phyloP scores from a whole-genome alignment of 2,888 invertebrate genomes.

The Crepidodera aurea region DNA sequence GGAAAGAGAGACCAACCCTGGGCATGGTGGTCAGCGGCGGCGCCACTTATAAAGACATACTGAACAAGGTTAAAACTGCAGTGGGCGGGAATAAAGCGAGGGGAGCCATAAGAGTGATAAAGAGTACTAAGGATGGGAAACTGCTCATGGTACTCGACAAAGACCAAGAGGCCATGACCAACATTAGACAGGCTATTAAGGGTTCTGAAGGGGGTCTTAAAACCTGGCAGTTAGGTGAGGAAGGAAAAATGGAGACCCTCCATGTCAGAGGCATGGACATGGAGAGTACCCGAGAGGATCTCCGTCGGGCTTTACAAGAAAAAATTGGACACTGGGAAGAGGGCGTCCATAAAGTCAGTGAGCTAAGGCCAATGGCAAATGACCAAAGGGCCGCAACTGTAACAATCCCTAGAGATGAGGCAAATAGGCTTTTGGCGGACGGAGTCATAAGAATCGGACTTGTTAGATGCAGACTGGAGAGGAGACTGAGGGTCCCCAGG shows the following conservation, averaged over 20 bases:
- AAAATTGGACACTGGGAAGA: neutral
- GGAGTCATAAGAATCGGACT: neutral
- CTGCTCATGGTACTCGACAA: neutral
- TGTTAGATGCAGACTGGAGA: neutral
- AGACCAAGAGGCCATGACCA: neutral
- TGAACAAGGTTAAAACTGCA: neutral
- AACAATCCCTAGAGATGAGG: neutral
- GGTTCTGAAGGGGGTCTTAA: neutral
- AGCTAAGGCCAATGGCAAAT: neutral
- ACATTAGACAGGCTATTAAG: neutral
- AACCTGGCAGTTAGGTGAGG: neutral
- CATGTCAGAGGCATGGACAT: neutral
- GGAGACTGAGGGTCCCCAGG: neutral
- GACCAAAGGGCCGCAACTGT: neutral
- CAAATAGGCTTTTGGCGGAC: neutral
- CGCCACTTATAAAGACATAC: neutral
- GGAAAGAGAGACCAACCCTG: neutral
- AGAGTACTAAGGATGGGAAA: neutral
- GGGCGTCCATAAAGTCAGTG: neutral
- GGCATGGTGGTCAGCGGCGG: neutral
- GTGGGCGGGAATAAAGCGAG: neutral
- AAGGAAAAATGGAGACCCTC: neutral
- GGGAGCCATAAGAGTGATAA: too few species aligned
- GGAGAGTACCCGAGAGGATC: neutral
- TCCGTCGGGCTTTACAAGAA: neutral